A percentile compares a stretch with the other conserved stretches of the same genome.
These are phyloP conservation scores for Ornithoptera alexandrae DNA, from an alignment of 2,888 invertebrate genomes.

Conservation along the genomic window DNA sequence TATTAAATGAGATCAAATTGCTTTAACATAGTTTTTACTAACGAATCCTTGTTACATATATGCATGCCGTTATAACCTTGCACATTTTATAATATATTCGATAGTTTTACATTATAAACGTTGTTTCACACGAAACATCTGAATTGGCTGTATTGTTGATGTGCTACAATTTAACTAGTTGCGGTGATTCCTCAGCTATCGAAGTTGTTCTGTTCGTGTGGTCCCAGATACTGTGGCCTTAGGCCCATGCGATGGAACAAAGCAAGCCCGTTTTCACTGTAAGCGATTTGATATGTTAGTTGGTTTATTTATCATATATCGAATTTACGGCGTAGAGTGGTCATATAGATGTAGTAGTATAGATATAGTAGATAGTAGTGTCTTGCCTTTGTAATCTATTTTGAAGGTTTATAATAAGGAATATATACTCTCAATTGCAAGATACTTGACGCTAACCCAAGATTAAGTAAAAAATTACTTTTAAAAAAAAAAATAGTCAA, in stretches of 20 bases:
- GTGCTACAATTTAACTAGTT: constrained; percentile 24
- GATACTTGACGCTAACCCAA: too few relatives aligned
- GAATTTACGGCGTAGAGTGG: too few relatives aligned
- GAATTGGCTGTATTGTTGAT: constrained; percentile 9
- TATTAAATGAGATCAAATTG: constrained; percentile 8
- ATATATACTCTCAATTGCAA: too few relatives aligned
- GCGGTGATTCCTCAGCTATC: constrained; percentile 43
- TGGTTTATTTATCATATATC: background rate
- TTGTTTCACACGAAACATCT: background rate
- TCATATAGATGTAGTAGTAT: too few relatives aligned
- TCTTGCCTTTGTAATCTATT: too few relatives aligned
- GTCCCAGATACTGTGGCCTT: constrained; percentile 45
- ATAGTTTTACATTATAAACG: background rate
- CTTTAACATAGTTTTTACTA: background rate
- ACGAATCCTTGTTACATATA: constrained; percentile 1
- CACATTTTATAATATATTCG: background rate
- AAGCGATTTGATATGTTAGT: constrained; percentile 30
- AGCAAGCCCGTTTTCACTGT: constrained; percentile 47
- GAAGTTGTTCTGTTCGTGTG: constrained; percentile 43
- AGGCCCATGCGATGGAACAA: constrained; percentile 47
- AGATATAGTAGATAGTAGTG: too few relatives aligned
- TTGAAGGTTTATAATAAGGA: too few relatives aligned
- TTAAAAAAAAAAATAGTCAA: too few relatives aligned
- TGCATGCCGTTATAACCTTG: constrained; percentile 29
- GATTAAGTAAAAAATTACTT: too few relatives aligned